These are phyloP conservation scores for Chloroceryle amazona DNA, from an alignment of 2,797 vertebrate genomes.

Conservation along the genomic window DNA sequence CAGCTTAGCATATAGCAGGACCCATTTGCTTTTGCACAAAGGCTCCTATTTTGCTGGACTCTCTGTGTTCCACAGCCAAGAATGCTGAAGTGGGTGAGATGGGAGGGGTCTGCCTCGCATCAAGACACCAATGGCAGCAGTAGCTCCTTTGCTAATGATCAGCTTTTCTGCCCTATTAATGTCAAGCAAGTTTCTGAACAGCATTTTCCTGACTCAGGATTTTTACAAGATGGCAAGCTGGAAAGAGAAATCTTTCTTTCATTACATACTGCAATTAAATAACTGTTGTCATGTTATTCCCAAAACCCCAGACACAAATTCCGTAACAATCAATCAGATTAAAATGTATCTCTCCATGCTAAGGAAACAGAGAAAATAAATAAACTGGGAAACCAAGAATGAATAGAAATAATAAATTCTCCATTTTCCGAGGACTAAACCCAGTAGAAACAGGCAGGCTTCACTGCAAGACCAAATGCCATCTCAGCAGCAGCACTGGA, in stretches of 20 bases:
- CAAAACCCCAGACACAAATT: not conserved
- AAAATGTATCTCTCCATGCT: not conserved
- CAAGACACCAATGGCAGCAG: conserved; percentile 1
- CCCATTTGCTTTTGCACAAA: conserved; percentile 17
- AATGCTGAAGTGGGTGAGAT: conserved; percentile 12
- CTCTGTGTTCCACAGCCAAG: conserved; percentile 48
- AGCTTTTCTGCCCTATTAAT: conserved; percentile 29
- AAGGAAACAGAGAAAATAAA: not conserved
- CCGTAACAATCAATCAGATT: accelerated
- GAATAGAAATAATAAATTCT: not conserved
- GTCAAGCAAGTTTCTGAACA: not conserved
- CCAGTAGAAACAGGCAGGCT: not conserved
- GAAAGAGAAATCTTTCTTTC: not conserved
- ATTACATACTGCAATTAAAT: not conserved
- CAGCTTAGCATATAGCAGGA: not conserved
- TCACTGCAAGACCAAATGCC: not conserved
- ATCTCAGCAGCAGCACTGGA: not conserved
- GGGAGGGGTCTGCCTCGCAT: conserved; percentile 10
- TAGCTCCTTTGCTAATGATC: not conserved
- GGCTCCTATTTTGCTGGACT: conserved; percentile 11
- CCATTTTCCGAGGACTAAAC: not conserved
- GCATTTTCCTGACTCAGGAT: conserved; percentile 38
- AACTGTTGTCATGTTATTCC: not conserved
- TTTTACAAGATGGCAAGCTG: not conserved
- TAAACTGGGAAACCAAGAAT: not conserved